Percentiles rank a stretch among this genome's conserved stretches.
Evolutionary conservation across 2,888 invertebrate genomes (phyloP).

Genomic region (Cacoxenus indagator): DNA sequence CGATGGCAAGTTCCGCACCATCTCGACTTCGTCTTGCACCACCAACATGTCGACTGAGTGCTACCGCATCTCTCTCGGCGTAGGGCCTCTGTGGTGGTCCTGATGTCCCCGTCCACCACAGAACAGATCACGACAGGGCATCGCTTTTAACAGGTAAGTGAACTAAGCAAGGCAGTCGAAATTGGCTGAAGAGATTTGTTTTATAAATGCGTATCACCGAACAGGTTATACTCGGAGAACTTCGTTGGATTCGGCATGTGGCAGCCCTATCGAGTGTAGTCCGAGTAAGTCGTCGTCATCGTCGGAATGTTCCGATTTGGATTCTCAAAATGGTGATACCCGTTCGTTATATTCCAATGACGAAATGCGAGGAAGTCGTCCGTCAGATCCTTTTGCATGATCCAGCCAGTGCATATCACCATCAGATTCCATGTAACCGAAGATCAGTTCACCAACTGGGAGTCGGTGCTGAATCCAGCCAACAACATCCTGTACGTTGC

Average conservation of each 20-base stretch:
- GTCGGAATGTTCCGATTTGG: conserved; percentile 68
- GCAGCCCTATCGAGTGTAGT: conserved; percentile 58
- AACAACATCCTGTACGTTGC: conserved; percentile 89
- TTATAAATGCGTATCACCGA: not conserved
- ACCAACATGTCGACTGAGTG: conserved; percentile 81
- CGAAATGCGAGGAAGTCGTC: conserved; percentile 73
- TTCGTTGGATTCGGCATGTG: conserved; percentile 70
- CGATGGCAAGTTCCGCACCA: conserved; percentile 67
- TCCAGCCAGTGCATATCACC: conserved; percentile 78
- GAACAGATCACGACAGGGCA: conserved; percentile 73
- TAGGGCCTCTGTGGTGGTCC: conserved; percentile 99
- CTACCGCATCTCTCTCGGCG: conserved; percentile 92
- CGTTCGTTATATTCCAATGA: conserved; percentile 69
- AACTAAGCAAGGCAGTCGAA: conserved; percentile 72
- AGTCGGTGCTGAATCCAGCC: conserved; percentile 75
- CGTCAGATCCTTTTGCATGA: conserved; percentile 78
- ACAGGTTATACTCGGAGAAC: conserved; percentile 70
- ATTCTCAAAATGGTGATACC: conserved; percentile 61
- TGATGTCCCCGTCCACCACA: conserved; percentile 90
- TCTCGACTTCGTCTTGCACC: conserved; percentile 74
- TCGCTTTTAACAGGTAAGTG: conserved; percentile 71
- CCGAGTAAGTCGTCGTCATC: conserved; percentile 54
- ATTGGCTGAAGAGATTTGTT: conserved; percentile 36
- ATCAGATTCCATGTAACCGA: conserved; percentile 85
- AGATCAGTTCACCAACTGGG: conserved; percentile 85